Conservation (phyloP, 2,888 invertebrate species). For the Drosophila robusta region DNA sequence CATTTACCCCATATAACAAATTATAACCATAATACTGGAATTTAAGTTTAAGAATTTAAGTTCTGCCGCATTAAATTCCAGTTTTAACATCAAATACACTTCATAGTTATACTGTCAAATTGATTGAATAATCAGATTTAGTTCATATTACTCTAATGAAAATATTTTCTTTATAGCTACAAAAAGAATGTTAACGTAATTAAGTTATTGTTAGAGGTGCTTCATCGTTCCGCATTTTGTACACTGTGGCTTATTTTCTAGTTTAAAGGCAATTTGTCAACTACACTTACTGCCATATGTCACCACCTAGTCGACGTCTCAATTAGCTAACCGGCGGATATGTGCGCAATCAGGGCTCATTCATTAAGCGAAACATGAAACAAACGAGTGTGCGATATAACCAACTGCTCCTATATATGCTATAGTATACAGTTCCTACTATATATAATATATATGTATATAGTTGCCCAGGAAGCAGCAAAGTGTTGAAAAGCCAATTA, state of each 20-base stretch:
- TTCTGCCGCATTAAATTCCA: too few relatives aligned
- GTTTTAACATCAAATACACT: too few relatives aligned
- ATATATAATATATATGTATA: constrained; percentile 5
- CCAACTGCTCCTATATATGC: constrained; percentile 5
- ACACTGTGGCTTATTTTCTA: constrained; percentile 1
- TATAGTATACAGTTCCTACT: constrained; percentile 1
- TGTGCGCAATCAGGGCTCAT: constrained; percentile 69
- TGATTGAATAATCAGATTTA: background rate
- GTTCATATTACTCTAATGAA: background rate
- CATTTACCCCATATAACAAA: too few relatives aligned
- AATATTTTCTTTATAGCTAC: background rate
- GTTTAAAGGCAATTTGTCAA: constrained; percentile 50
- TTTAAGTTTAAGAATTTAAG: too few relatives aligned
- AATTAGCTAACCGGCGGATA: constrained; percentile 78
- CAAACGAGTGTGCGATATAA: constrained; percentile 34
- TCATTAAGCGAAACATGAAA: constrained; percentile 59
- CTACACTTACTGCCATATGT: constrained; percentile 46
- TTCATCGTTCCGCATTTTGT: background rate
- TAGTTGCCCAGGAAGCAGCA: constrained; percentile 61
- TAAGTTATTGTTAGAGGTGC: constrained; percentile 1
- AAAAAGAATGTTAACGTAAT: constrained; percentile 13
- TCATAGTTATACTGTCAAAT: background rate
- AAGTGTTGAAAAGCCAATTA: constrained; percentile 79
- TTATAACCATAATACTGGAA: too few relatives aligned
- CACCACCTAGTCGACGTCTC: constrained; percentile 76